phyloP scores from a whole-genome alignment of 2,113 vertebrate species.

The Proterorhinus semilunaris region DNA sequence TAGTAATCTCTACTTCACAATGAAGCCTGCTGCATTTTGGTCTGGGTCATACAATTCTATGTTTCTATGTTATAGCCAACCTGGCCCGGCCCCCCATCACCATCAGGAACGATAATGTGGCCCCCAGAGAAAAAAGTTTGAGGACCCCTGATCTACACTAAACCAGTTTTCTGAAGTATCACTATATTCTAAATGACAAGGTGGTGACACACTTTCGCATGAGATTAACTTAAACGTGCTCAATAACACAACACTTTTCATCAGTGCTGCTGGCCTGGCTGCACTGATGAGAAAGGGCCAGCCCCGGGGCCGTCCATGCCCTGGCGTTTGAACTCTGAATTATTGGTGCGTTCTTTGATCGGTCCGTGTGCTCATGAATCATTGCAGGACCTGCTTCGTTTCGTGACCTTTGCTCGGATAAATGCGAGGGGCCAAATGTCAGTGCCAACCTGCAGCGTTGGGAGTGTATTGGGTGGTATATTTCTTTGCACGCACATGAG shows the following conservation, averaged over 20 bases:
- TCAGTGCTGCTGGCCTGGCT: background rate
- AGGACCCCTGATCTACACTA: too few species aligned
- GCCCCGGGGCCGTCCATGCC: constrained; percentile 19
- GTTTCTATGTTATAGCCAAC: too few species aligned
- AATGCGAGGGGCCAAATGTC: constrained; percentile 67
- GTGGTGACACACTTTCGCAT: background rate
- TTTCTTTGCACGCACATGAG: constrained; percentile 14
- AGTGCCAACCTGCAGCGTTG: constrained; percentile 39
- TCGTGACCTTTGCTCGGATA: constrained; percentile 69
- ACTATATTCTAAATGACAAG: background rate
- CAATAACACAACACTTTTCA: background rate
- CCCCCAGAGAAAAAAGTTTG: too few species aligned
- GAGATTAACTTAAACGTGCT: background rate
- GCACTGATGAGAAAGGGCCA: constrained; percentile 44
- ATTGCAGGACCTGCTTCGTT: constrained; percentile 51
- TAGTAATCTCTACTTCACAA: too few species aligned
- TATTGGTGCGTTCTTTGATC: constrained; percentile 64
- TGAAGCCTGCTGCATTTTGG: too few species aligned
- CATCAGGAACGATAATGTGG: too few species aligned
- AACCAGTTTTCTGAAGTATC: background rate
- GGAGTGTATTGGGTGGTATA: constrained; percentile 9
- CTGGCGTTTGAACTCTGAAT: constrained; percentile 64
- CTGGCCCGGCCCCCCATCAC: too few species aligned
- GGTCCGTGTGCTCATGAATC: constrained; percentile 42
- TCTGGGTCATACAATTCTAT: too few species aligned